Conservation (phyloP, 2,113 vertebrate genomes). For the Ptilorrhoa leucosticta region DNA sequence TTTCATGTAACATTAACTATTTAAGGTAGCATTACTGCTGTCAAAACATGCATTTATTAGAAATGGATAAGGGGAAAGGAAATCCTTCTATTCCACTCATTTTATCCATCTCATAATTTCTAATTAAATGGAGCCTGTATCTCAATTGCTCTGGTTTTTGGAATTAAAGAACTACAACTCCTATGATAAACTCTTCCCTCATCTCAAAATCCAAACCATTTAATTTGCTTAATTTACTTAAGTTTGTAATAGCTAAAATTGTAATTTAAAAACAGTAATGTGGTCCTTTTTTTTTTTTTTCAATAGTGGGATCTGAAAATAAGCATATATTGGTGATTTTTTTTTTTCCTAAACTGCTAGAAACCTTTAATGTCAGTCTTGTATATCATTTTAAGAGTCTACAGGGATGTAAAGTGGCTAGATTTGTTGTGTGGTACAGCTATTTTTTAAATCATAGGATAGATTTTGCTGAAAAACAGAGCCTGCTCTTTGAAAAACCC, state of each 20-base stretch:
- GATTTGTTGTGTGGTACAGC: background rate
- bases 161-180: slow-evolving; percentile 9
- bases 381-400: background rate
- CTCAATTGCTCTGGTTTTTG: background rate
- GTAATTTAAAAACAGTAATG: background rate
- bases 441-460: background rate
- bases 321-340: background rate
- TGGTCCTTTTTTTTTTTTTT: background rate
- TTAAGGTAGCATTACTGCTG: background rate
- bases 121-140: background rate
- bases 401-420: background rate
- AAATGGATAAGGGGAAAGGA: background rate
- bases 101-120: background rate
- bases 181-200: background rate
- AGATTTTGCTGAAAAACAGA: background rate
- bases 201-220: background rate
- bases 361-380: background rate
- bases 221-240: slow-evolving; percentile 10
- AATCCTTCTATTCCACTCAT: background rate
- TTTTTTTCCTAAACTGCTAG: background rate
- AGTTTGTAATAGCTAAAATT: background rate
- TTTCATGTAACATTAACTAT: slow-evolving; percentile 13
- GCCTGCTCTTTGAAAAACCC: background rate
- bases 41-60: slow-evolving; percentile 28
- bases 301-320: background rate